These are phyloP conservation scores for Coleophora deauratella DNA, from an alignment of 2,888 invertebrate genomes.

Conservation along the genomic window DNA sequence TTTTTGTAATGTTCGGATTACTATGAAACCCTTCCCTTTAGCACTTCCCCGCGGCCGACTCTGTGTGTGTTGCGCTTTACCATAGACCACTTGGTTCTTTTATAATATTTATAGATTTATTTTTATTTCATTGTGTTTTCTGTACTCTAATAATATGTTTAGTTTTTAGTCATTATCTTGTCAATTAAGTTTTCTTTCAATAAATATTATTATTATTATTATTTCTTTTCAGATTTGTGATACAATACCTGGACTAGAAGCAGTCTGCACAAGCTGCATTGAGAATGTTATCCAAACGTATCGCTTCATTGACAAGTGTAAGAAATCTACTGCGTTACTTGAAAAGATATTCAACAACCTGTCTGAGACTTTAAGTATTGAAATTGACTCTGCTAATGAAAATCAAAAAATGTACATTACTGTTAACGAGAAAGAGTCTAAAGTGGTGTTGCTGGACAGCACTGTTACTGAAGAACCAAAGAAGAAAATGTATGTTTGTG, in stretches of 20 bases:
- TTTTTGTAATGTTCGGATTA: too few relatives aligned
- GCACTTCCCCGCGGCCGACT: too few relatives aligned
- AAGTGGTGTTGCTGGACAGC: conserved; percentile 34
- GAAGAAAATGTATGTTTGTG: conserved; percentile 4
- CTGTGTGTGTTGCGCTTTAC: too few relatives aligned
- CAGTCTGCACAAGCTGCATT: conserved; percentile 45
- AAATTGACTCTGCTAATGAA: conserved; percentile 23
- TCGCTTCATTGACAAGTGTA: conserved; percentile 37
- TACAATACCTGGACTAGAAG: conserved; percentile 47
- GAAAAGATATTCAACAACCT: conserved; percentile 38
- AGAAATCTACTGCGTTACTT: conserved; percentile 32
- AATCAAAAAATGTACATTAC: conserved; percentile 38
- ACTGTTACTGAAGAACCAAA: conserved; percentile 10
- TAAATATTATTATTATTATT: too few relatives aligned
- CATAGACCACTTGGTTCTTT: too few relatives aligned
- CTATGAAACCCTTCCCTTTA: too few relatives aligned
- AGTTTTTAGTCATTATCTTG: too few relatives aligned
- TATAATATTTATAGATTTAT: too few relatives aligned
- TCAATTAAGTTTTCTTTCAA: too few relatives aligned
- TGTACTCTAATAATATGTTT: too few relatives aligned
- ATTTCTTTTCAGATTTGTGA: conserved; percentile 39
- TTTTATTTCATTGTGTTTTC: too few relatives aligned
- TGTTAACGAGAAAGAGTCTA: conserved; percentile 32
- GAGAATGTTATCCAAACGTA: conserved; percentile 31
- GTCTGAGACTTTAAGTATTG: conserved; percentile 24